Evolutionary conservation across 1,140 invertebrate species (phyloP), one percentile per base, ranked within the genome.

Genomic region (Onthophagus taurus): DNA sequence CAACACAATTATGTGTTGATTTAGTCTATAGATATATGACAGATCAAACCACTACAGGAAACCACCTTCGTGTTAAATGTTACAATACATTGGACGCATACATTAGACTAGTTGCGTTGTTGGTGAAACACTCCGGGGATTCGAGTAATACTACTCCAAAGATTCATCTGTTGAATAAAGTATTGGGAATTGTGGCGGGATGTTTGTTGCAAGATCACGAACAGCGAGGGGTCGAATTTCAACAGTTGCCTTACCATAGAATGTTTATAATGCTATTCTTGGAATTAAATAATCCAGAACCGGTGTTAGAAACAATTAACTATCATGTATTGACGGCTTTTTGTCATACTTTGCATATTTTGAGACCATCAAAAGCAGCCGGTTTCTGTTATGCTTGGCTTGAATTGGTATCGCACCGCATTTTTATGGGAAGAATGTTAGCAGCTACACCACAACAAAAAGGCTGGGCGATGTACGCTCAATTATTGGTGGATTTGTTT

Each of bases 311-410:
- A 67, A 80, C 83, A 33, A 90, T 97, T 48, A 91, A 89, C 60
- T 90, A 83, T 60, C 89, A 94, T 66, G 78, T 92, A 46, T 69
- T 92, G 16, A 88, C 84, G 31, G 89, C 88, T 4, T 93, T 83
- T 61, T 93, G 88, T 61, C 92, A 97, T 66, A 93, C 88, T 0
- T 71, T 93, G 38, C 90, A 94, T 53, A 87, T 91, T 45, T 71
- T 99, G 35, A 73, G 86, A 44, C 96, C 96, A n/a, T 78, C 80
- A n/a, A 86, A 93, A 56, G 91, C 89, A 0, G 91, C 96, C 1
- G 94, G 90, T 1, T 99, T 99, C 68, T 88, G 91, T 35, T 99
- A 94, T 65, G 89, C 95, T 11, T 99, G 97, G 96, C 67, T 99
- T 24, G 96, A 99, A 67, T 72, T 99, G 14, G 83, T 99, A 9